phyloP scores from a whole-genome alignment of 1,140 invertebrate species.

The Neelides sp. region DNA sequence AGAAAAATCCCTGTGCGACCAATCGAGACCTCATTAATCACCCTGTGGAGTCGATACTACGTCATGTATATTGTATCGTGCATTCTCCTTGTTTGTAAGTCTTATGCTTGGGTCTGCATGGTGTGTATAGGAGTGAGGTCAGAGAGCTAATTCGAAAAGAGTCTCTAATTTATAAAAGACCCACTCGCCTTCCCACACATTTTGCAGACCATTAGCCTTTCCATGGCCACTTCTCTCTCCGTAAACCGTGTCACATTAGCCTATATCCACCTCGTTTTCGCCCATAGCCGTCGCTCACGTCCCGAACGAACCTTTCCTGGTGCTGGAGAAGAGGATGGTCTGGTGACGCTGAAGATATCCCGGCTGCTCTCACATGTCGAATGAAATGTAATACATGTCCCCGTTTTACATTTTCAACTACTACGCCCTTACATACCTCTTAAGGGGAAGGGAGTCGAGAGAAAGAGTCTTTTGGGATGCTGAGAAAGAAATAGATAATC shows the following conservation, averaged over 20 bases:
- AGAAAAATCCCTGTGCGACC: conserved; percentile 15
- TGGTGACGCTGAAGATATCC: too few species aligned
- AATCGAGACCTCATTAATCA: conserved; percentile 22
- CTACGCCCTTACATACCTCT: not conserved
- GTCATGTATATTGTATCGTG: too few species aligned
- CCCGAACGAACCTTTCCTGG: too few species aligned
- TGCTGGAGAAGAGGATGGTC: too few species aligned
- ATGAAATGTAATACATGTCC: conserved; percentile 1
- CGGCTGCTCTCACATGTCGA: too few species aligned
- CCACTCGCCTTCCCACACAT: conserved; percentile 10
- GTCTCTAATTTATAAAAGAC: not conserved
- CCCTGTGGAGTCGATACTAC: conserved; percentile 8
- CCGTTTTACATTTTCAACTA: not conserved
- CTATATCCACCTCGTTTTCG: conserved; percentile 5
- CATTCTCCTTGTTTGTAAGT: too few species aligned
- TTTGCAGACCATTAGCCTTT: conserved; percentile 11
- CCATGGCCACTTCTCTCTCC: conserved; percentile 10
- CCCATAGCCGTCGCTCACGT: conserved; percentile 6
- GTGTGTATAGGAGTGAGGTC: too few species aligned
- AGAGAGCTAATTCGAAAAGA: too few species aligned
- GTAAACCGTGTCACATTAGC: too few species aligned
- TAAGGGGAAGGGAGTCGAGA: not conserved
- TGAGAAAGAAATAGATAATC: conserved; percentile 3
- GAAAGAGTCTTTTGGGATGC: conserved; percentile 4
- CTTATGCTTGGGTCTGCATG: too few species aligned